These are phyloP conservation scores for Sepioteuthis lessoniana DNA, from an alignment of 2,888 invertebrate species.

Conservation along the genomic window DNA sequence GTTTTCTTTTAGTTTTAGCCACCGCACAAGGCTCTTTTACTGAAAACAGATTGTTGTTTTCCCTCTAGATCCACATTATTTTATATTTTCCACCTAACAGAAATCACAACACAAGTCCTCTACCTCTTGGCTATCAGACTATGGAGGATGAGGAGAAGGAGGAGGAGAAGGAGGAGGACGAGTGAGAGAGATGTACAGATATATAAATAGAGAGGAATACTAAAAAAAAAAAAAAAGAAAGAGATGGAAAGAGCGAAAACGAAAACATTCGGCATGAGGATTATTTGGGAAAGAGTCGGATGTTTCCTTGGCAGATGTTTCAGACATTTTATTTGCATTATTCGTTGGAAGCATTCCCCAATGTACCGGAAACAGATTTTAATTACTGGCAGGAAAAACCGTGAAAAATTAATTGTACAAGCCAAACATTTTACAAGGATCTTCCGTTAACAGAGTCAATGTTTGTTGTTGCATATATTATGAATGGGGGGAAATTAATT, in stretches of 20 bases:
- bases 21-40: too few species aligned
- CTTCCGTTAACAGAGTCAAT: conserved; percentile 8
- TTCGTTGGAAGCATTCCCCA: not conserved
- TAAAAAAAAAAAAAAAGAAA: not conserved
- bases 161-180: too few species aligned
- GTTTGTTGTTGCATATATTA: not conserved
- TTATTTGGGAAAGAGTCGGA: not conserved
- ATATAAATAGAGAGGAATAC: too few species aligned
- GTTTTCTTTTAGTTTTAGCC: too few species aligned
- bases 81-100: too few species aligned
- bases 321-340: conserved; percentile 20
- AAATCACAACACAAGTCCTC: too few species aligned
- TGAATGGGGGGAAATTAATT: not conserved
- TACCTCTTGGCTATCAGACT: too few species aligned
- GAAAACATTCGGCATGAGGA: not conserved
- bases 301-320: not conserved
- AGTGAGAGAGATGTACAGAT: too few species aligned
- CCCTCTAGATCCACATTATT: too few species aligned
- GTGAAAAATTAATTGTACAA: conserved; percentile 15
- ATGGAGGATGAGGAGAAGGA: too few species aligned
- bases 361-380: conserved; percentile 6
- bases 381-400: not conserved
- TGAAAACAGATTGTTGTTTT: too few species aligned
- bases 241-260: not conserved
- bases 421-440: not conserved